A percentile compares a stretch with the other conserved stretches of the same genome.
These are phyloP conservation scores for Irena cyanogastra DNA, from an alignment of 2,113 vertebrate species.

Conservation along the genomic window DNA sequence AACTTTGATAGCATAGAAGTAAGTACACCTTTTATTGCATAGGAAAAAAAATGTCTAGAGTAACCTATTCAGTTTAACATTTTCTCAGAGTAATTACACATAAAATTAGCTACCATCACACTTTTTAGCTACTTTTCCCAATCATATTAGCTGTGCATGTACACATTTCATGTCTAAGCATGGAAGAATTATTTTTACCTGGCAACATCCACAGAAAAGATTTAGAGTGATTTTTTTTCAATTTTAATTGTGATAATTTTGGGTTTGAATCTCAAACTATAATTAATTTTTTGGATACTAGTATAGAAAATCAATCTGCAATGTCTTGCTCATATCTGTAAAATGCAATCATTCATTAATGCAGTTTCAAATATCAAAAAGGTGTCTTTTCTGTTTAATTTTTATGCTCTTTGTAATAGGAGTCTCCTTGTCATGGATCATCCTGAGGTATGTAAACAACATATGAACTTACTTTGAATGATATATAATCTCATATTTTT, in stretches of 20 bases:
- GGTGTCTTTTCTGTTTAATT: constrained; percentile 30
- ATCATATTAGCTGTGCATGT: constrained; percentile 9
- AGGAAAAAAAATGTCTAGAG: constrained; percentile 30
- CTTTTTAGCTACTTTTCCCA: constrained; percentile 36
- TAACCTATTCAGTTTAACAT: constrained; percentile 62
- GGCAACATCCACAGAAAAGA: not conserved
- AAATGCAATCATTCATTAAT: not conserved
- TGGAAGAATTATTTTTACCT: constrained; percentile 14
- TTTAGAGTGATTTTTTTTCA: not conserved
- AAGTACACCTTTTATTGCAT: constrained; percentile 54
- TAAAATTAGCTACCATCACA: constrained; percentile 53
- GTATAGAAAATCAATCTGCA: not conserved
- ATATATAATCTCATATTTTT: constrained; percentile 63
- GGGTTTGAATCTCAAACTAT: not conserved
- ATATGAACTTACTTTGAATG: constrained; percentile 31
- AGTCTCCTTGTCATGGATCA: constrained; percentile 53
- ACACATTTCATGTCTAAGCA: constrained; percentile 9
- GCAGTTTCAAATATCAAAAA: not conserved
- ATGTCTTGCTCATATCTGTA: not conserved
- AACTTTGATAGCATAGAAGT: constrained; percentile 62
- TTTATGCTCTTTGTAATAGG: not conserved
- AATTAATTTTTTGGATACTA: not conserved
- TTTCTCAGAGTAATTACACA: constrained; percentile 58
- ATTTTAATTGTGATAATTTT: not conserved
- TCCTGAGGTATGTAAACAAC: constrained; percentile 69